Conservation (phyloP, 2,113 vertebrate genomes). For the Daubentonia madagascariensis region DNA sequence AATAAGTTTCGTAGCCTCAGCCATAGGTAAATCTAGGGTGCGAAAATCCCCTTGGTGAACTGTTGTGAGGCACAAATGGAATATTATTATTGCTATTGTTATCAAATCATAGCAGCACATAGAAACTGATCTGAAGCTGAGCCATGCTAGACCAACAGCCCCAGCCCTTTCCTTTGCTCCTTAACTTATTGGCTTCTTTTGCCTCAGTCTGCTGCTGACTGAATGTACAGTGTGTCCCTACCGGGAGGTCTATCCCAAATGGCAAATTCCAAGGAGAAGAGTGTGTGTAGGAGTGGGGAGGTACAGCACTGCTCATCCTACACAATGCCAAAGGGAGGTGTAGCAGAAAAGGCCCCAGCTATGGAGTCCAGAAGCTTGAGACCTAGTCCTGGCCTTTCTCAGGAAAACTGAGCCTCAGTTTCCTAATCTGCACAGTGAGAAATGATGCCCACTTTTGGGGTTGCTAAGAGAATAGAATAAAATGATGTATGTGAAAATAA, state of each 20-base stretch:
- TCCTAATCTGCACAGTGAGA: neutral
- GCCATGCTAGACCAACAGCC: too few species aligned
- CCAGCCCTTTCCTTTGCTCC: neutral
- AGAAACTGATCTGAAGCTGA: neutral
- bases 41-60: neutral
- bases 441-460: neutral
- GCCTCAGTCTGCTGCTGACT: neutral
- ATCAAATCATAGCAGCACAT: neutral
- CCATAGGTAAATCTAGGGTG: neutral
- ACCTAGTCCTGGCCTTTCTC: neutral
- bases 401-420: neutral
- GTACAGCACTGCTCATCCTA: neutral
- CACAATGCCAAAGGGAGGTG: neutral
- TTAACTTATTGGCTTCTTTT: neutral
- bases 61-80: neutral
- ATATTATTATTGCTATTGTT: neutral
- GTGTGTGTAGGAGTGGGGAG: too few species aligned
- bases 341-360: neutral
- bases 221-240: neutral
- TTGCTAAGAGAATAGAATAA: neutral
- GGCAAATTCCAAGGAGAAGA: neutral
- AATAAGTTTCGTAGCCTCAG: neutral
- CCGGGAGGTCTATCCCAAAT: neutral
- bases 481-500: neutral
- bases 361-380: neutral